These are phyloP conservation scores for Lithobates sylvaticus DNA, from an alignment of 2,797 vertebrate genomes.

Conservation along the genomic window DNA sequence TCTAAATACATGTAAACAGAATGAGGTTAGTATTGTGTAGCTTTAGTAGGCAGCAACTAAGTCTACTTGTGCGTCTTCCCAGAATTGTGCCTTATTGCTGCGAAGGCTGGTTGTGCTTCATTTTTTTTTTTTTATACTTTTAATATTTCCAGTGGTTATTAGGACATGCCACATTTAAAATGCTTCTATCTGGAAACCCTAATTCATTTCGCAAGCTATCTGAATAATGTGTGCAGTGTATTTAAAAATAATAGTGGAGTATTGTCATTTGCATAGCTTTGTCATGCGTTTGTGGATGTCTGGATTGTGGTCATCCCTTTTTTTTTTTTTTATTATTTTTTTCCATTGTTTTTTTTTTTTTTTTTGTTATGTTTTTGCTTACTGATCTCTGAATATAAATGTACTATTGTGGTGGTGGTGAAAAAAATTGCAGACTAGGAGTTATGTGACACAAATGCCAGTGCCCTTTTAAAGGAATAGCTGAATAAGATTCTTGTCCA, in stretches of 20 bases:
- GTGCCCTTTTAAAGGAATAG: constrained; percentile 41
- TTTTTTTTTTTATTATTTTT: background rate
- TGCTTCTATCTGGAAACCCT: too few relatives aligned
- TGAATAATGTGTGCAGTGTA: background rate
- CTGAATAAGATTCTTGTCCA: constrained; percentile 17
- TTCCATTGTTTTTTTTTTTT: background rate
- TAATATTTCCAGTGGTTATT: background rate
- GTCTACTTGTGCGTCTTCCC: background rate
- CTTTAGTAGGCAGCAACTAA: background rate
- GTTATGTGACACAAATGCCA: constrained; percentile 39
- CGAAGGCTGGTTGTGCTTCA: background rate
- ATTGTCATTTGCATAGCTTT: background rate
- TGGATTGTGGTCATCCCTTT: background rate
- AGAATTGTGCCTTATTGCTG: background rate
- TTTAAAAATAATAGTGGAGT: background rate
- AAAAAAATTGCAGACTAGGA: background rate
- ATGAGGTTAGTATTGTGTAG: background rate
- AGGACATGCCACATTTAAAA: background rate
- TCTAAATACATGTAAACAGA: background rate
- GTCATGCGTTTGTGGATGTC: background rate
- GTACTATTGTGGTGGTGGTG: background rate
- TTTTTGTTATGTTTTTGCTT: background rate
- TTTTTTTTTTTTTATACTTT: background rate
- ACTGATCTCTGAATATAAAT: background rate
- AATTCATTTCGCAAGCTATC: background rate